Evolutionary conservation across 1,140 invertebrate species (phyloP).

Genomic region (Meteorus sp.): DNA sequence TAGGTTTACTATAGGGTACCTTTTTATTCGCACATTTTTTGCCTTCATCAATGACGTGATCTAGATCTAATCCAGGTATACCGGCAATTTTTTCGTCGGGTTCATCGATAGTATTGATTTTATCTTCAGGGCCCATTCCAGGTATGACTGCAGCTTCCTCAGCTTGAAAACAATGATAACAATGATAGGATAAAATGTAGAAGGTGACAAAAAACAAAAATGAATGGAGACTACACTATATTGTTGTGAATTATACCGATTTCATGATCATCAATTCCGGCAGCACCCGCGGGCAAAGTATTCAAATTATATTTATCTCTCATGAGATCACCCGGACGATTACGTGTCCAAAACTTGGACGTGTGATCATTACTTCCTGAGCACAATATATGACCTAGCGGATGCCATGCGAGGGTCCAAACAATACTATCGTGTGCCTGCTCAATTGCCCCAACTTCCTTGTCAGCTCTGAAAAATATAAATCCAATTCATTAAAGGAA

Average conservation of each 20-base stretch:
- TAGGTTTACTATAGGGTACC: conserved; percentile 92
- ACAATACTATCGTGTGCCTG: conserved; percentile 99
- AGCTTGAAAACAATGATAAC: conserved; percentile 40
- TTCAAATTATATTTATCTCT: conserved; percentile 97
- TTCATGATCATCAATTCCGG: conserved; percentile 73
- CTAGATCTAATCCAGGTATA: conserved; percentile 88
- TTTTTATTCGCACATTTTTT: conserved; percentile 72
- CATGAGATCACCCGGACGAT: conserved; percentile 97
- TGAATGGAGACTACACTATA: neutral
- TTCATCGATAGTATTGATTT: conserved; percentile 68
- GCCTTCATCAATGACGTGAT: conserved; percentile 71
- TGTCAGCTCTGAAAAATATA: conserved; percentile 80
- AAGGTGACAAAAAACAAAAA: neutral
- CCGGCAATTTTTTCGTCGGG: conserved; percentile 46
- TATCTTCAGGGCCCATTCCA: conserved; percentile 94
- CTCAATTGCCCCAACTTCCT: conserved; percentile 97
- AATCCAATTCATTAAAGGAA: neutral
- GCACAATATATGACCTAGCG: conserved; percentile 96
- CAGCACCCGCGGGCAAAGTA: conserved; percentile 77
- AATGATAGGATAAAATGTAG: conserved; percentile 8
- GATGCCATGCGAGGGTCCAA: conserved; percentile 99
- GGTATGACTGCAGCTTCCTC: conserved; percentile 83
- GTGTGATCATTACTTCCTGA: conserved; percentile 98
- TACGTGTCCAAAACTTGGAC: conserved; percentile 98
- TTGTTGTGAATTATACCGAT: conserved; percentile 65